Base-by-base conservation (phyloP, 2,888 invertebrate genomes). In the Rhimphoctona megacephalus region DNA sequence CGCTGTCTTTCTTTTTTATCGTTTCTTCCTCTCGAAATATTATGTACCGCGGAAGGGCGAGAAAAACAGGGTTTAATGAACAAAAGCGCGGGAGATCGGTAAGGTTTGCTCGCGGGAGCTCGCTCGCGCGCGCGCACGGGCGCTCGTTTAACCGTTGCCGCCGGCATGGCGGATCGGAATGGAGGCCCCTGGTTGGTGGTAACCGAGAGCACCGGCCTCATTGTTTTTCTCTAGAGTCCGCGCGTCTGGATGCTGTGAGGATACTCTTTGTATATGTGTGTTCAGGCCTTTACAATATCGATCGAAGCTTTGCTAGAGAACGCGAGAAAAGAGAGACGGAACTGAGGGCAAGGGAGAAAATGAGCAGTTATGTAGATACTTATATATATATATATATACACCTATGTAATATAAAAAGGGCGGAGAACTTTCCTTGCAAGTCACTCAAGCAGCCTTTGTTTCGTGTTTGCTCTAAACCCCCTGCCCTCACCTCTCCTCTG, bases 381-480 rank as follows among this genome's bases (percentile, higher is more conserved):
- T 36, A 36, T 36, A 36, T 36, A 36, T 8, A 52, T 49, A 69
- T 6, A 67, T 74, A 39, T 67, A 82, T 67, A 80, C 19, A 73
- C 5, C 6, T 30, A 19, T 33, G 8, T 43, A 25, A 30, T n/a
- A 19, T 64, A 74, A 86, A 82, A 81, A 73, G 52, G 52, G 66
- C 70, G 78, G 49, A 22, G 77, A 69, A 67, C 70, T 79, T 72
- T 84, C 64, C 69, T 86, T 86, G 93, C 93, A 93, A 92, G 93
- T 93, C 93, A 93, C 90, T 89, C 88, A 81, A 79, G 78, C 82
- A 57, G 86, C 89, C 90, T 92, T 91, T 92, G 91, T 92, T 90
- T 90, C 91, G 88, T 92, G 90, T 93, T 93, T 92, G 91, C 90
- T 92, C 90, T 91, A 88, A 88, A 90, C 89, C 90, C 87, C 78